Percentiles rank a stretch among this genome's conserved stretches.
These are phyloP conservation scores for Aporophyla nigra DNA, from an alignment of 2,888 invertebrate species.

Conservation along the genomic window DNA sequence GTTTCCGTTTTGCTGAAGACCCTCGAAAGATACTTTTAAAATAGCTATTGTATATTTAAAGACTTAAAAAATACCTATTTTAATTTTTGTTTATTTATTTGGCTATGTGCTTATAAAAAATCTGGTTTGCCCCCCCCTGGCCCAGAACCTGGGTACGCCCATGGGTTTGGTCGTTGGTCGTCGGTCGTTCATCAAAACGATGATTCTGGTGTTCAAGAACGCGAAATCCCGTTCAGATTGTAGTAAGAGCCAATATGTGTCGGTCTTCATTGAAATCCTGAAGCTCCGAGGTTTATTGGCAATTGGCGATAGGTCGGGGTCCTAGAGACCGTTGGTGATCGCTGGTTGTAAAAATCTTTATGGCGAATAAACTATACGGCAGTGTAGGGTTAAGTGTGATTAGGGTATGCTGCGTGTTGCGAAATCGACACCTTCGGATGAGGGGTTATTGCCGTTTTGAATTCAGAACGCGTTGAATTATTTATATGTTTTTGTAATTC, in stretches of 20 bases:
- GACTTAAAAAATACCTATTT: too few relatives aligned
- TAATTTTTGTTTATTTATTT: too few relatives aligned
- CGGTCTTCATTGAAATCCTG: constrained; percentile 80
- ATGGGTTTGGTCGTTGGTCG: constrained; percentile 51
- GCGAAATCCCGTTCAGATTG: constrained; percentile 66
- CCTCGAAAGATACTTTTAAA: too few relatives aligned
- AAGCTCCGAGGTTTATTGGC: constrained; percentile 79
- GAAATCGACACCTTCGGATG: constrained; percentile 68
- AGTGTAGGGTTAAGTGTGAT: constrained; percentile 86
- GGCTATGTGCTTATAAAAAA: too few relatives aligned
- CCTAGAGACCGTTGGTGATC: constrained; percentile 75
- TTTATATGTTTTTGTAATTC: constrained; percentile 30
- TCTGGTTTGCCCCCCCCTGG: too few relatives aligned
- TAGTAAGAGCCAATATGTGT: constrained; percentile 66
- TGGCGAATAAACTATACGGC: constrained; percentile 83
- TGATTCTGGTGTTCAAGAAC: constrained; percentile 54
- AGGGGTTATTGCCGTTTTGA: constrained; percentile 61
- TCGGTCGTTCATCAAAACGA: constrained; percentile 67
- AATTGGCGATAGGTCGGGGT: constrained; percentile 72
- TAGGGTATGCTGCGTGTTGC: constrained; percentile 73
- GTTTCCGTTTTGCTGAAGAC: too few relatives aligned
- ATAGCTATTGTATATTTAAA: too few relatives aligned
- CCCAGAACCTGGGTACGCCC: too few relatives aligned
- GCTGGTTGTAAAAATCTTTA: constrained; percentile 87
- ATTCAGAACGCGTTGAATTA: constrained; percentile 51